These are phyloP conservation scores for Machaerirhynchus nigripectus DNA, from an alignment of 2,113 vertebrate species.

Conservation along the genomic window DNA sequence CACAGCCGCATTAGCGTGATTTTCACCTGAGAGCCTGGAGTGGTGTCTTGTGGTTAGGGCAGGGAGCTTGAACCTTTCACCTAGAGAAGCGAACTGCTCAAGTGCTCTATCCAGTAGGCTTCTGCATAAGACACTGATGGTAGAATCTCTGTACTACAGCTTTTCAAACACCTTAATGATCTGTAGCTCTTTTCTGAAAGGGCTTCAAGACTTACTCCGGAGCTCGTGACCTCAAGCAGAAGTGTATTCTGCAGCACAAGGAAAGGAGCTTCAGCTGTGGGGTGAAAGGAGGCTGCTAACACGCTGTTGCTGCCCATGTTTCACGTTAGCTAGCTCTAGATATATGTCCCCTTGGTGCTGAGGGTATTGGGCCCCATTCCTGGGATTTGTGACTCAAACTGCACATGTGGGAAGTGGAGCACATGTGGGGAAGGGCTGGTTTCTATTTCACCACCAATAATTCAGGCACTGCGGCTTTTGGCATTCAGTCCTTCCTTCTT, in stretches of 20 bases:
- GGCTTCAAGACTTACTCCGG: background rate
- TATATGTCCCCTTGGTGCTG: background rate
- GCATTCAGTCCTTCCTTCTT: background rate
- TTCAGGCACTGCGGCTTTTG: background rate
- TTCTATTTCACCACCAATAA: background rate
- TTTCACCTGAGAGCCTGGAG: background rate
- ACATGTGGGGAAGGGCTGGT: background rate
- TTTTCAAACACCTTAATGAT: background rate
- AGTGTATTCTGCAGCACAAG: background rate
- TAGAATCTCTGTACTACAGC: background rate
- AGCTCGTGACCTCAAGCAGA: background rate
- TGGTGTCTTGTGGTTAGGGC: background rate
- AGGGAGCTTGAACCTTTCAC: background rate
- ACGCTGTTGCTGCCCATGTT: background rate
- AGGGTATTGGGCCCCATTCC: background rate
- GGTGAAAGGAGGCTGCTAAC: background rate
- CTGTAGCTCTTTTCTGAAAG: background rate
- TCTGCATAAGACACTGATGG: background rate
- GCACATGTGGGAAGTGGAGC: background rate
- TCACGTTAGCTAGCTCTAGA: background rate
- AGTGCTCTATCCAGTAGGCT: background rate
- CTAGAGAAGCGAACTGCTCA: background rate
- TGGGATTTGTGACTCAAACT: background rate
- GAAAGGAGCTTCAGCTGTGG: background rate
- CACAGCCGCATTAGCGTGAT: accelerated